Base-by-base conservation (phyloP, 2,797 vertebrate species). In the Acanthis flammea region DNA sequence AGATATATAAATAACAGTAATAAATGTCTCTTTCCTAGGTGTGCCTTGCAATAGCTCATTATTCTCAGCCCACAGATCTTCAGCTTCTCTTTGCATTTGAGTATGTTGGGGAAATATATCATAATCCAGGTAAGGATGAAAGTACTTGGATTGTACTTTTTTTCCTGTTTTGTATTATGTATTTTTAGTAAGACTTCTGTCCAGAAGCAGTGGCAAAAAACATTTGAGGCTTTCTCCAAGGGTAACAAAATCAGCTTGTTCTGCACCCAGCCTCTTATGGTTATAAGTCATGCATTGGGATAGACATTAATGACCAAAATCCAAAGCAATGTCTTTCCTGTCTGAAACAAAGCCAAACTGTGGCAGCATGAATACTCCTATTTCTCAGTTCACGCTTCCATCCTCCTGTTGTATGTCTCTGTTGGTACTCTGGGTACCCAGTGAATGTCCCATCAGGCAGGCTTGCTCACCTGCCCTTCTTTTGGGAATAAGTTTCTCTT, bases 41-140 rank as follows among this genome's bases (percentile, higher is more conserved):
- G 92, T 99, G 99, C 97, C 99, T 99, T 93, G 99, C 99, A 71
- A 99, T 99, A 92, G 99, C 99, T 87, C 99, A 99, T 98, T 99
- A 99, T 94, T 99, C 99, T 82, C 99, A 99, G 93, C 99, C 99
- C 85, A 99, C 99, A 2, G 99, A 99, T 97, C 98, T 99, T 80
- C 99, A 99, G 94, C 98, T 99, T 86, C 98, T 99, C 81, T 99
- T 99, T 98, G 99, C 99, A 28, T 99, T 99, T 97, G 99, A 99
- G 96, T 99, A 99, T 95, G 98, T 99, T 93, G 98, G 98, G 81
- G 98, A 98, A 88, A 98, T 98, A 85, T 99, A 99, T 97, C 98
- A 99, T 96, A 98, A 98, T 97, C 97, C 97, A 97, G 98, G 98
- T 98, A 97, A 97, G 91, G 76, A 92, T 95, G 68, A 89, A 92